These are phyloP conservation scores for Petaurus breviceps DNA, from an alignment of 2,113 vertebrate species.

Conservation along the genomic window DNA sequence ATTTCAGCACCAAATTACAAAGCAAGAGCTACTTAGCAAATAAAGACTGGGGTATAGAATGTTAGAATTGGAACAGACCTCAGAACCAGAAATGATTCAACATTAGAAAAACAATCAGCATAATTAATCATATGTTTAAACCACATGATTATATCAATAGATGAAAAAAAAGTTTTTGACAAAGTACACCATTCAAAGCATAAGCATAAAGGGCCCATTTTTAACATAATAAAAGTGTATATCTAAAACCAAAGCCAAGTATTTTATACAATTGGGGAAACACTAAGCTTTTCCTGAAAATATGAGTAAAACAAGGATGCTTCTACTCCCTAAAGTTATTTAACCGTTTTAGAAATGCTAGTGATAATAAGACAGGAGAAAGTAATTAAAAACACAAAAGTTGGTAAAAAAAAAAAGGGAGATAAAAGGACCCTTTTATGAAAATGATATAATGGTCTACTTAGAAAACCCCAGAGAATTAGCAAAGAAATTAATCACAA, in stretches of 20 bases:
- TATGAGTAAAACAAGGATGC: background rate
- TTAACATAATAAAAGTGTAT: background rate
- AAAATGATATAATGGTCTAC: background rate
- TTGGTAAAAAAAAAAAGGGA: too few species aligned
- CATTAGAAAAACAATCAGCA: background rate
- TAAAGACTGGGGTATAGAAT: background rate
- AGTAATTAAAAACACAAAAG: background rate
- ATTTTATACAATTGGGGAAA: background rate
- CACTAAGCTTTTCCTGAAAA: background rate
- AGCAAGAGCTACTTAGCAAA: background rate
- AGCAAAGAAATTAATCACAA: background rate
- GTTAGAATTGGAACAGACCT: background rate
- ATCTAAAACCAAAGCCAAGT: background rate
- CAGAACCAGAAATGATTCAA: background rate
- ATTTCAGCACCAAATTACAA: background rate
- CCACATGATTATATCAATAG: background rate
- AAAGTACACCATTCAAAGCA: background rate
- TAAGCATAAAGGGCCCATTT: background rate
- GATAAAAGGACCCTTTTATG: background rate
- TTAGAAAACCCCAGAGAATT: conserved; percentile 7
- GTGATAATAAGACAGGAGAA: background rate
- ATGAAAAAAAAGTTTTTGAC: background rate
- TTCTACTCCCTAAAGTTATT: background rate
- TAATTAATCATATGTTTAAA: background rate
- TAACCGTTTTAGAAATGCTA: background rate